Evolutionary conservation across 2,113 vertebrate species (phyloP), one percentile per base, ranked within the genome.

Genomic region (Thunnus thynnus): DNA sequence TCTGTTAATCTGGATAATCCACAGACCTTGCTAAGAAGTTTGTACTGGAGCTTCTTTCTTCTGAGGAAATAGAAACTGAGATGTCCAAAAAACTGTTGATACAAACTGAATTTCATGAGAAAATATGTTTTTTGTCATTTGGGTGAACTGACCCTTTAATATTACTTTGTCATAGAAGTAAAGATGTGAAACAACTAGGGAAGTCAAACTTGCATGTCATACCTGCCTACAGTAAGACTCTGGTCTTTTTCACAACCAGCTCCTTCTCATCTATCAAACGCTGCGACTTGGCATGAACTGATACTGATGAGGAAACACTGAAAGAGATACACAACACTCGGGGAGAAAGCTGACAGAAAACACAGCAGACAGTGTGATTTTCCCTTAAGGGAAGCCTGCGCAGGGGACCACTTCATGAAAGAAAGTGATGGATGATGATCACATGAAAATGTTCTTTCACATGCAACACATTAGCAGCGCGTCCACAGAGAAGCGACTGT

Each of bases 341-440:
- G 58, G 58, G 58, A 16, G 62, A 68, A 16, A 67, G 57, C 48
- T 82, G 88, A 90, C 74, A 61, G 85, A 87, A 52, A 80, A 76
- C 85, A 41, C 76, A 67, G 46, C 48, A 71, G 72, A 75, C 72
- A 54, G 70, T 0, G 8, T 0, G 0, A 46, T 65, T 73, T 56
- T 60, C 86, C 36, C 87, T 76, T 3, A 1, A 67, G 80, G 78
- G 67, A 56, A 72, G 61, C 22, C 55, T 22, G 57, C 9, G 20
- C 56, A 14, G n/a, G 55, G 54, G 82, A 84, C 52, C 50, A 54
- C 64, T 68, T 58, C 58, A 57, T 69, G 75, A 67, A 75, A 41
- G 65, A 65, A 67, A 69, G 80, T 82, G 83, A 92, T 57, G 73
- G 78, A 80, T 86, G 83, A 76, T 8, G 74, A 86, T 92, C 83